A percentile compares a stretch with the other conserved stretches of the same genome.
These are phyloP conservation scores for Oncorhynchus nerka DNA, from an alignment of 2,113 vertebrate species.

Conservation along the genomic window DNA sequence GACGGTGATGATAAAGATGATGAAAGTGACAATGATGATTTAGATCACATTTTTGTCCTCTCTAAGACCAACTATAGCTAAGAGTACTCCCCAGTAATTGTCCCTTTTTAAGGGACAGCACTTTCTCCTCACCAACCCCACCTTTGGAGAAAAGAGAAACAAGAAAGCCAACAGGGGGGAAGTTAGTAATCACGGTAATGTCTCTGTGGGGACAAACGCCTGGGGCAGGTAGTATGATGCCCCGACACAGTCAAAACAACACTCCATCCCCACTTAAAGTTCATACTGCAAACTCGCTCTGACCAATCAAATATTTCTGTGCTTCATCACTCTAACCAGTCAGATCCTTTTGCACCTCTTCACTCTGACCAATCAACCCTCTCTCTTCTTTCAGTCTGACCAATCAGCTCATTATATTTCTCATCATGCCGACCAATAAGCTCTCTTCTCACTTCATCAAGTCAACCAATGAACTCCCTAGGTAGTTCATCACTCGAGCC, in stretches of 20 bases:
- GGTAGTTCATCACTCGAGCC: background rate
- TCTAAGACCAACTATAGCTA: slow-evolving; percentile 22
- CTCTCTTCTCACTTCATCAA: background rate
- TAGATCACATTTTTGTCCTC: too few species aligned
- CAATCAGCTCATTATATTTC: slow-evolving; percentile 8
- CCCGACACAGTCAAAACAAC: slow-evolving; percentile 38
- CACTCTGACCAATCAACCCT: slow-evolving; percentile 21
- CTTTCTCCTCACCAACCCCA: background rate
- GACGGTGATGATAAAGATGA: background rate
- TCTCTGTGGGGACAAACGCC: slow-evolving; percentile 37
- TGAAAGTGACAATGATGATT: too few species aligned
- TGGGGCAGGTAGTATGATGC: slow-evolving; percentile 48
- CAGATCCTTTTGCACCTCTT: slow-evolving; percentile 1
- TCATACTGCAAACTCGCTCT: slow-evolving; percentile 34
- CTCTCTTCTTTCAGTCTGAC: background rate
- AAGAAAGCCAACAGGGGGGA: slow-evolving; percentile 22
- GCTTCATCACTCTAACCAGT: too few species aligned
- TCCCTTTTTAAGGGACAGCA: slow-evolving; percentile 29
- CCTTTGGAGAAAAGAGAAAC: slow-evolving; percentile 32
- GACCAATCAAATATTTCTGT: slow-evolving; percentile 21
- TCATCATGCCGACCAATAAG: slow-evolving; percentile 36
- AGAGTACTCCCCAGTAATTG: slow-evolving; percentile 4
- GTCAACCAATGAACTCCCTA: background rate
- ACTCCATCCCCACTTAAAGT: slow-evolving; percentile 55
- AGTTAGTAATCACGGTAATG: slow-evolving; percentile 48